Conservation (phyloP, 2,113 vertebrate genomes). For the Orthochromis indermauri region DNA sequence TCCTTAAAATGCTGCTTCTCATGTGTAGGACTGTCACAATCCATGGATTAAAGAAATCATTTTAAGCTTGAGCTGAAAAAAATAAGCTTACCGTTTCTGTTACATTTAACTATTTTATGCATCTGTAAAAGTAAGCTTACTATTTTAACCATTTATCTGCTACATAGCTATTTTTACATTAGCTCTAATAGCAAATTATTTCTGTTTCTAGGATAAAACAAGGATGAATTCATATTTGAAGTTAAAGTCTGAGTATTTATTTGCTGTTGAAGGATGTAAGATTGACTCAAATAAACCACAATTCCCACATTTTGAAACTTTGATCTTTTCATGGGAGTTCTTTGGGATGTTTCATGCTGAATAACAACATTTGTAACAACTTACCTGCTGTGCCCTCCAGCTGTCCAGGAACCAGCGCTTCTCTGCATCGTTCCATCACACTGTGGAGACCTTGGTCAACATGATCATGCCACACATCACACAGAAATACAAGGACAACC, state of each 20-base stretch:
- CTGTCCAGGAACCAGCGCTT: slow-evolving; percentile 93
- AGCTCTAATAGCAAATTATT: not conserved
- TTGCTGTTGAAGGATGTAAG: not conserved
- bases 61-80: not conserved
- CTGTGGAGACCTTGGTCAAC: slow-evolving; percentile 93
- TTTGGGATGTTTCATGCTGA: not conserved
- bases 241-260: not conserved
- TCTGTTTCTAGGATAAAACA: not conserved
- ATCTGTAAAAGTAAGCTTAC: not conserved
- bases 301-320: not conserved
- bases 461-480: slow-evolving; percentile 97
- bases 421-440: slow-evolving; percentile 89
- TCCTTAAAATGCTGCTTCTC: not conserved
- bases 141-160: not conserved
- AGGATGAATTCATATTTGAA: not conserved
- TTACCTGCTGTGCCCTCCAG: slow-evolving; percentile 51
- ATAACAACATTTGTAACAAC: not conserved
- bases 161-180: not conserved
- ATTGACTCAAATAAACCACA: not conserved
- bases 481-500: slow-evolving; percentile 96
- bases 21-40: not conserved
- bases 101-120: not conserved
- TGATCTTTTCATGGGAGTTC: not conserved
- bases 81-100: not conserved
- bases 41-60: not conserved